Percentiles rank a stretch among this genome's conserved stretches.
These are phyloP conservation scores for Kobus ellipsiprymnus DNA, from an alignment of 2,113 vertebrate genomes.

Conservation along the genomic window DNA sequence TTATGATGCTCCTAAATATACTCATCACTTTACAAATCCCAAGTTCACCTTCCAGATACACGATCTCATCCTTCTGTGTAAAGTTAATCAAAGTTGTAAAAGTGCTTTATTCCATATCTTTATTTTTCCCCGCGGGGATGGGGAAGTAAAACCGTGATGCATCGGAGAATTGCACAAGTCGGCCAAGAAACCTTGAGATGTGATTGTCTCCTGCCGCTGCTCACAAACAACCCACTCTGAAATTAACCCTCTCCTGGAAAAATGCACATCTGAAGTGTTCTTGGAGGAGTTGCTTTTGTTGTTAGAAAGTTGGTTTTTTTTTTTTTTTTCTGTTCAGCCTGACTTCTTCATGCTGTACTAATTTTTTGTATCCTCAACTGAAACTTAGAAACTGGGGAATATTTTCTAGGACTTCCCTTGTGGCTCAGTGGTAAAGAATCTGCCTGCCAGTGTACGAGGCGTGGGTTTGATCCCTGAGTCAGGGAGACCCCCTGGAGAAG, in stretches of 20 bases:
- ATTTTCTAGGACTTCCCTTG: not conserved
- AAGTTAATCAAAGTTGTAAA: constrained; percentile 54
- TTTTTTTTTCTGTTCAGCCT: not conserved
- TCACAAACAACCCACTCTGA: accelerated
- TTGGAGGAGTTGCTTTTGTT: not conserved
- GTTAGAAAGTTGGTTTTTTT: not conserved
- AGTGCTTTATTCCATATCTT: not conserved
- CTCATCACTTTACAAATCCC: constrained; percentile 4
- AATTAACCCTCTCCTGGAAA: not conserved
- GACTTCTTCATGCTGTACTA: not conserved
- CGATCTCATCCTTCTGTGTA: constrained; percentile 2
- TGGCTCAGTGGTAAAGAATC: not conserved
- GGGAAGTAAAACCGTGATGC: not conserved
- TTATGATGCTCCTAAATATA: constrained; percentile 39
- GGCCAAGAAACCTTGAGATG: not conserved
- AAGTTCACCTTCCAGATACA: constrained; percentile 43
- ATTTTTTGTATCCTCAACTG: not conserved
- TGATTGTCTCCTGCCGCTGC: not conserved
- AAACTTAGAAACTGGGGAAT: not conserved
- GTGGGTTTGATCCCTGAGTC: not conserved
- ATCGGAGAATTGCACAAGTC: not conserved
- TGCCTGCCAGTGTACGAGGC: not conserved
- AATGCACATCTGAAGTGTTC: accelerated
- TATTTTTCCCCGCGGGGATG: not conserved
- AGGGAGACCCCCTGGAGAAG: not conserved